Evolutionary conservation across 2,888 invertebrate species (phyloP), one percentile per base, ranked within the genome.

Genomic region (Scotopteryx bipunctaria): DNA sequence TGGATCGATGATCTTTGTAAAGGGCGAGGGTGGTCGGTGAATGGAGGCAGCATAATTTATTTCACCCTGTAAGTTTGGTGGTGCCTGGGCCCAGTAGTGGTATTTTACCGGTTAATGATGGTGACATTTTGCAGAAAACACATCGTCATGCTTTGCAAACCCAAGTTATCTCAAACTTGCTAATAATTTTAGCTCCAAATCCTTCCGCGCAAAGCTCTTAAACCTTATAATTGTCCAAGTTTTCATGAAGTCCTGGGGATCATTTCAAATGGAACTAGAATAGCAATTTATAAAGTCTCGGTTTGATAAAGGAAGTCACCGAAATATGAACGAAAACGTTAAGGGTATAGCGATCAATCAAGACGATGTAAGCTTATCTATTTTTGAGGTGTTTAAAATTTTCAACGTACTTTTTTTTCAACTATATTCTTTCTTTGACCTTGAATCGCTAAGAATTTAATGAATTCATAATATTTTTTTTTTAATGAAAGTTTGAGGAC

Each of bases 241-340:
- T 79, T 68, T 65, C 61, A 54, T 54, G 48, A 49, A 52, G 50
- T 51, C 59, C 31, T 42, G 36, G 38, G 40, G 50, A 58, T 63
- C 58, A 54, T 55, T 51, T 47, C 41, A 51, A 57, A 63, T 62
- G 65, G 63, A 71, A 65, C 73, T 69, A 69, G 69, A 76, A 77
- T 80, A 72, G 77, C 75, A 69, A 73, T 79, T n/a, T 73, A 71
- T 69, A 66, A 79, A 81, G 75, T 79, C 66, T 61, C 67, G 61
- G 41, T 54, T 60, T 69, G 77, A 78, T 80, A 80, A 73, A 69
- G 59, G 60, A 65, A 64, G 61, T 71, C 8, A 5, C 32, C 69
- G 68, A 65, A 68, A 66, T 69, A 23, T 72, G 65, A 73, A 59
- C 66, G 17, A 29, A 36, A 23, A 32, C n/a, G 23, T 16, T 25